These are phyloP conservation scores for Sphaerophoria rueppellii DNA, from an alignment of 2,888 invertebrate species.

Conservation along the genomic window DNA sequence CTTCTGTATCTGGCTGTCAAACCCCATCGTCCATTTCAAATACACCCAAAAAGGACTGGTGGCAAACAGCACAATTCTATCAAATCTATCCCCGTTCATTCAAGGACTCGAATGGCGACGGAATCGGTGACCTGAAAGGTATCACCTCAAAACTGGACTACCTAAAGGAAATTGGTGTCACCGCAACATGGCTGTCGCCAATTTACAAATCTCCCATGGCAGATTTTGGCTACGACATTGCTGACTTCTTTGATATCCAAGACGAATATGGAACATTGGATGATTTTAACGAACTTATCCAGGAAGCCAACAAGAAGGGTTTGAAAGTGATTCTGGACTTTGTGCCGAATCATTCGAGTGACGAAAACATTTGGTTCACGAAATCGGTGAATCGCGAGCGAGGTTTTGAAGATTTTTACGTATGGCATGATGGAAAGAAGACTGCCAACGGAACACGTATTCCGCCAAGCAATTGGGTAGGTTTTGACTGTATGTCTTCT, in stretches of 20 bases:
- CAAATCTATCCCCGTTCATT: constrained; percentile 94
- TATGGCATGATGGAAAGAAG: constrained; percentile 87
- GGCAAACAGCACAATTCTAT: constrained; percentile 91
- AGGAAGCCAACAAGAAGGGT: constrained; percentile 83
- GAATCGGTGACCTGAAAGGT: constrained; percentile 91
- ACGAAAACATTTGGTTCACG: constrained; percentile 92
- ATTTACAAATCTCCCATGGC: constrained; percentile 89
- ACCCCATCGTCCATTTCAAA: constrained; percentile 49
- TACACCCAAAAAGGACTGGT: constrained; percentile 86
- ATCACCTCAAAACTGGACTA: constrained; percentile 86
- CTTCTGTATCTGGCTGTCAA: constrained; percentile 5
- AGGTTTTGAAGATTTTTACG: constrained; percentile 88
- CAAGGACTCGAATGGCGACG: constrained; percentile 91
- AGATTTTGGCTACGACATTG: constrained; percentile 90
- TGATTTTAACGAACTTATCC: constrained; percentile 86
- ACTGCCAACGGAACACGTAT: constrained; percentile 74
- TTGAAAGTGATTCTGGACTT: constrained; percentile 85
- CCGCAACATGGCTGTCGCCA: constrained; percentile 88
- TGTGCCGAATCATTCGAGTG: constrained; percentile 90
- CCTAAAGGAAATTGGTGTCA: constrained; percentile 86
- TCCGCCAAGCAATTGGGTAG: constrained; percentile 79
- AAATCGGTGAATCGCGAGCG: constrained; percentile 86
- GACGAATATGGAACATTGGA: constrained; percentile 87
- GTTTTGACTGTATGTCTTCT: not conserved
- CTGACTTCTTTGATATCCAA: constrained; percentile 87